phyloP scores from a whole-genome alignment of 2,888 invertebrate species.

The Melolontha melolontha region DNA sequence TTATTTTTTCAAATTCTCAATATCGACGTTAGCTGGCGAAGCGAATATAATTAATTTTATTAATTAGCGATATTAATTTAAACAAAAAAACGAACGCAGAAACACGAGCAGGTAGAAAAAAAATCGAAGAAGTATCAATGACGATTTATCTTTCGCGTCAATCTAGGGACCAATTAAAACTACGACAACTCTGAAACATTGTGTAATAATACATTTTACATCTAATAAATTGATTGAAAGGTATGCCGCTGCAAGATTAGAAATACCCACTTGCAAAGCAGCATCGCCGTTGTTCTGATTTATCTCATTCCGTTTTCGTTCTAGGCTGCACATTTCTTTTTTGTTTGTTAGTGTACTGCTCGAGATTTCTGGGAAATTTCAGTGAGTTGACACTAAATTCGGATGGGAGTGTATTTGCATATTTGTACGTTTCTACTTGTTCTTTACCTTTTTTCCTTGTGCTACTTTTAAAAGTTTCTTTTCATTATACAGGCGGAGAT shows the following conservation, averaged over 20 bases:
- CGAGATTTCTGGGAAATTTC: conserved; percentile 28
- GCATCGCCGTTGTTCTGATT: conserved; percentile 6
- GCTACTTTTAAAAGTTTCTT: conserved; percentile 27
- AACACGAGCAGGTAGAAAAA: conserved; percentile 48
- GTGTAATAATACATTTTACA: conserved; percentile 61
- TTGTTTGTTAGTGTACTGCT: conserved; percentile 11
- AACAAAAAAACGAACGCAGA: conserved; percentile 45
- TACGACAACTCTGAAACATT: conserved; percentile 61
- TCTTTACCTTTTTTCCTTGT: conserved; percentile 11
- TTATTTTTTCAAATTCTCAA: conserved; percentile 13
- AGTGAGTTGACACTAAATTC: conserved; percentile 16
- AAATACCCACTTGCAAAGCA: conserved; percentile 21
- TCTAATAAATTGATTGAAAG: conserved; percentile 49
- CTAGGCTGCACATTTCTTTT: conserved; percentile 10
- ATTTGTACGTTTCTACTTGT: conserved; percentile 17
- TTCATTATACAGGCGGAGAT: conserved; percentile 24
- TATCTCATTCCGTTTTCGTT: conserved; percentile 17
- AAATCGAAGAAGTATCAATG: conserved; percentile 53
- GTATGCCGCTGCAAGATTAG: conserved; percentile 44
- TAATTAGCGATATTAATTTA: conserved; percentile 46
- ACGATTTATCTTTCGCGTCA: conserved; percentile 59
- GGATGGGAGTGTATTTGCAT: conserved; percentile 23
- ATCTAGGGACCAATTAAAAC: conserved; percentile 61
- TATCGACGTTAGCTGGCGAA: conserved; percentile 18
- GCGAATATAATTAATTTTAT: conserved; percentile 43